Percentiles rank a stretch among this genome's conserved stretches.
Evolutionary conservation across 2,797 vertebrate genomes (phyloP).

Genomic region (Phataginus tricuspis): DNA sequence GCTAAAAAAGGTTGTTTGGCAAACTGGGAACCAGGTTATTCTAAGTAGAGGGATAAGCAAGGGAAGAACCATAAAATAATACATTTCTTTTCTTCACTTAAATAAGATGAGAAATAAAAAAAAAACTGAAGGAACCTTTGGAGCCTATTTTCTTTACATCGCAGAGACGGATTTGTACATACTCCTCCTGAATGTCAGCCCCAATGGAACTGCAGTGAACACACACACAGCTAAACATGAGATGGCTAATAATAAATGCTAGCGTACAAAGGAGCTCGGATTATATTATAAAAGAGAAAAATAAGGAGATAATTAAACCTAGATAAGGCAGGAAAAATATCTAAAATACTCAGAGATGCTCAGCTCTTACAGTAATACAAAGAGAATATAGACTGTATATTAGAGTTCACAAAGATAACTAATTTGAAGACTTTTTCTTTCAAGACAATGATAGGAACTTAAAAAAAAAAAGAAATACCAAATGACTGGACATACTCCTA

Average conservation of each 20-base stretch:
- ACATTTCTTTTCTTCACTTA: slow-evolving; percentile 4
- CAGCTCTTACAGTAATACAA: slow-evolving; percentile 23
- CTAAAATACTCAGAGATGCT: slow-evolving; percentile 26
- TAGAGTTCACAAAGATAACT: slow-evolving; percentile 48
- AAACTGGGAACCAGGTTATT: neutral
- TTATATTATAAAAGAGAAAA: slow-evolving; percentile 13
- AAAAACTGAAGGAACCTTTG: slow-evolving; percentile 32
- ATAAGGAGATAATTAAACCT: neutral
- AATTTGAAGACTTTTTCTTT: slow-evolving; percentile 35
- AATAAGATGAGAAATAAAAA: slow-evolving; percentile 41
- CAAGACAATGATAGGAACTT: neutral
- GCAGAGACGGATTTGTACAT: neutral
- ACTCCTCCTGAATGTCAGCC: neutral
- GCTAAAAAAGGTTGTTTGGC: slow-evolving; percentile 23
- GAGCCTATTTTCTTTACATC: slow-evolving; percentile 29
- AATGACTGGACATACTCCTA: neutral
- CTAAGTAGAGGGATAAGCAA: neutral
- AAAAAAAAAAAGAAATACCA: neutral
- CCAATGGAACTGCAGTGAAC: neutral
- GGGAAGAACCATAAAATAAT: neutral
- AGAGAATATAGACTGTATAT: neutral
- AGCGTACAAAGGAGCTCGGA: neutral
- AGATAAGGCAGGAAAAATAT: slow-evolving; percentile 1
- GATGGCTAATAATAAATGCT: neutral
- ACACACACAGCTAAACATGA: slow-evolving; percentile 11